Base-by-base conservation (phyloP, 2,888 invertebrate genomes). In the Quadroppia sp. region DNA sequence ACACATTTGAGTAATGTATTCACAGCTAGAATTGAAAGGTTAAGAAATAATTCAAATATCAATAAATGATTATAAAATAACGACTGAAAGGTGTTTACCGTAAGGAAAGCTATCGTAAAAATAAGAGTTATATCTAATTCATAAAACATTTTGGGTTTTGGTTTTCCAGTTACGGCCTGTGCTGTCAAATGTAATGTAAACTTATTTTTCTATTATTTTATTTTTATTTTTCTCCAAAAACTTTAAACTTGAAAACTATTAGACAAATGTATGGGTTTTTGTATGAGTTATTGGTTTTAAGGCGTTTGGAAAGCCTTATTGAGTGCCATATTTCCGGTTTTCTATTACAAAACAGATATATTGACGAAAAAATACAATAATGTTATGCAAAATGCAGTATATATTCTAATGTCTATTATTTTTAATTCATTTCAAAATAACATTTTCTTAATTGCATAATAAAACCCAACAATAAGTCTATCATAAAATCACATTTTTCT, bases 301-400 rank as follows among this genome's bases (percentile, higher is more conserved):
- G 53, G 59, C 59, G 28, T 32, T 30, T 30, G n/a, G 6, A 32
- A n/a, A 32, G n/a, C n/a, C n/a, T n/a, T 13, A 23, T 67, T 67
- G 42, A 67, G 67, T 11, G 67, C 40, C 67, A 67, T 67, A 67
- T 67, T 67, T 67, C 67, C 67, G 67, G 67, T 67, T 67, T 67
- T 67, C 20, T n/a, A 42, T 67, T 67, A 42, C 67, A 67, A 67
- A 36, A 56, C 30, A 56, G 13, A 32, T n/a, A 36, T 36, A 7
- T 23, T 36, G 7, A 2, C 30, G n/a, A 23, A 23, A 40, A 40
- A 40, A 67, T 42, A 67, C 67, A 40, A 20, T 2, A 1, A 23
- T 23, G 15, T 13, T 30, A 17, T 30, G 20, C 28, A 56, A 7
- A 36, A 36, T n/a, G n/a, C n/a, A 36, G 36, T 7, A 15, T 45